phyloP scores from a whole-genome alignment of 1,140 invertebrate genomes.

The Papilio polyxenes region DNA sequence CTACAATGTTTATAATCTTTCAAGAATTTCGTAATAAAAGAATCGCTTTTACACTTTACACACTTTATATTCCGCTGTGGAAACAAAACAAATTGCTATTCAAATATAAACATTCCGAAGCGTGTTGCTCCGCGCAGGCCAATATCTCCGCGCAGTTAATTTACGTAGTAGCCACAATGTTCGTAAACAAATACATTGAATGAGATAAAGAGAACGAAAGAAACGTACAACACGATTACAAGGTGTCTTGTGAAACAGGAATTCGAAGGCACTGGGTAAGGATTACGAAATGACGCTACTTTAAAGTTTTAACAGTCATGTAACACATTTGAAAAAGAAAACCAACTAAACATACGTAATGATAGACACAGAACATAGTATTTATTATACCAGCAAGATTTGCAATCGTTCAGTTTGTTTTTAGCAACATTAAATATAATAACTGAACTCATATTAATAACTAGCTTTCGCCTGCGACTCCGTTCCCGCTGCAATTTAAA shows the following conservation, averaged over 20 bases:
- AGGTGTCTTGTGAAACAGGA: constrained; percentile 11
- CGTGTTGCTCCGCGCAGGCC: neutral
- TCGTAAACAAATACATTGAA: constrained; percentile 34
- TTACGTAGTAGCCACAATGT: constrained; percentile 7
- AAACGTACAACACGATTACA: neutral
- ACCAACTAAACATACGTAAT: too few relatives aligned
- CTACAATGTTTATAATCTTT: neutral
- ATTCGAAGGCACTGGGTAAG: neutral
- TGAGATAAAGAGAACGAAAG: constrained; percentile 1
- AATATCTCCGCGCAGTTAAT: constrained; percentile 32
- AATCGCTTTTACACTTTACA: constrained; percentile 6
- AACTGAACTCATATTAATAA: too few relatives aligned
- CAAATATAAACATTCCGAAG: constrained; percentile 29
- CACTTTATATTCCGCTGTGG: constrained; percentile 31
- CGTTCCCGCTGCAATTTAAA: too few relatives aligned
- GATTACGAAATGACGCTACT: neutral
- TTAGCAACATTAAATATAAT: too few relatives aligned
- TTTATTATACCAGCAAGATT: neutral
- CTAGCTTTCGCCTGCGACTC: too few relatives aligned
- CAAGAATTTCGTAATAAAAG: constrained; percentile 8
- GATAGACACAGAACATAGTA: neutral
- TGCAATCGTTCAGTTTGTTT: neutral
- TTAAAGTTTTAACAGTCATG: neutral
- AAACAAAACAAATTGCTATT: constrained; percentile 36
- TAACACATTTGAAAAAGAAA: neutral